Evolutionary conservation across 2,888 invertebrate genomes (phyloP), one percentile per base, ranked within the genome.

Genomic region (Thecocarcelia acutangulata): DNA sequence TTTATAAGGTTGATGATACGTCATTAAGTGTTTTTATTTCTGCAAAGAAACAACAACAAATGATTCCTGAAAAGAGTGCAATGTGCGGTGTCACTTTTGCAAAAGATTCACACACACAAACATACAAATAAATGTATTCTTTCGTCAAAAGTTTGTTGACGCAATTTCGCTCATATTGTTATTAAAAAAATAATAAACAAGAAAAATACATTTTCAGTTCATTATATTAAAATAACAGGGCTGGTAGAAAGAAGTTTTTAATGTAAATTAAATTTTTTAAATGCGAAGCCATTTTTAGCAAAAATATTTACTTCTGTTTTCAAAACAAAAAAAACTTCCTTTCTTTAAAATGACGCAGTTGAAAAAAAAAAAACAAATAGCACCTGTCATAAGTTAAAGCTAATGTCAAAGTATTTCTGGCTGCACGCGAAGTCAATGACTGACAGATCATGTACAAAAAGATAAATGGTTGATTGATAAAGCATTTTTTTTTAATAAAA

Each of bases 121-220:
- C 56, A 59, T 42, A 42, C 21, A 42, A 13, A 48, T 33, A 48
- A 15, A 46, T 58, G 46, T 58, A 44, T n/a, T 19, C 33, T 28
- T 66, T 68, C 42, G 28, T 58, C 28, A 66, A 66, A 12, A 66
- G 66, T 48, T 50, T 66, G 12, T 75, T 66, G 75, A 66, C 75
- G 75, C 50, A 75, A 58, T 12, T 44, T 44, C 40, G 40, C n/a
- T 46, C 13, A 44, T 56, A 40, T 58, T 19, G 40, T 64, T 64
- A 48, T 58, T 58, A 50, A 40, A 50, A 28, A 48, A 42, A 46
- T 40, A 50, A 17, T 42, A 61, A 50, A 37, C 1, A 58, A 46
- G 5, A 46, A 58, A 46, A 21, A 37, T 37, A 5, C 5, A 48
- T 69, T 33, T 58, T 58, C 21, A 15, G 56, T 68, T 44, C 2